These are phyloP conservation scores for Bufotes viridis DNA, from an alignment of 2,797 vertebrate genomes.

Conservation along the genomic window DNA sequence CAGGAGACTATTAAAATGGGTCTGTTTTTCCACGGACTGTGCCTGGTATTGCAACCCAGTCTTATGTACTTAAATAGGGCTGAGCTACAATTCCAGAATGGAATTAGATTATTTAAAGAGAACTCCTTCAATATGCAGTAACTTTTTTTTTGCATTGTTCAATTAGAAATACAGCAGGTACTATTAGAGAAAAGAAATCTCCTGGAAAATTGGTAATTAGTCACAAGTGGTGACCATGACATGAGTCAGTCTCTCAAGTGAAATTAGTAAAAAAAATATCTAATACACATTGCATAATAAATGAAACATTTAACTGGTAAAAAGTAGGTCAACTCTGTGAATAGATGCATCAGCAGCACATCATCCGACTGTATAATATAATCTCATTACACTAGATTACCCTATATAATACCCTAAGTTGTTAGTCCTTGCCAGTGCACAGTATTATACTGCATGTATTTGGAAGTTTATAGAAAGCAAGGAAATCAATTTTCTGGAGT, in stretches of 20 bases:
- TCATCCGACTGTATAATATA: conserved; percentile 57
- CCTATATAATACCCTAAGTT: conserved; percentile 48
- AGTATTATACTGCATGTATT: neutral
- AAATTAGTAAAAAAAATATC: neutral
- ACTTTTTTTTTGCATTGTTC: neutral
- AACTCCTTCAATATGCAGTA: neutral
- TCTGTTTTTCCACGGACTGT: neutral
- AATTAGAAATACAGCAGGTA: neutral
- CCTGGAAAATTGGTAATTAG: neutral
- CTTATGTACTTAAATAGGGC: neutral
- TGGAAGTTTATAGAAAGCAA: neutral
- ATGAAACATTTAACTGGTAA: neutral
- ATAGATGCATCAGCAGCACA: conserved; percentile 58
- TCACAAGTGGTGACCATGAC: neutral
- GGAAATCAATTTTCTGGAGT: neutral
- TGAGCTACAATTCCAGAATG: neutral
- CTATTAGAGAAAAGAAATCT: neutral
- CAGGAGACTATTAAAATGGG: neutral
- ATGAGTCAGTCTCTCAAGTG: neutral
- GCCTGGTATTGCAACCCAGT: neutral
- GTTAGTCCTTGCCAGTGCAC: conserved; percentile 31
- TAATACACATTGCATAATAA: neutral
- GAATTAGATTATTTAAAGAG: neutral
- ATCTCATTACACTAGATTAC: conserved; percentile 55
- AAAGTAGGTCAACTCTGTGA: conserved; percentile 49